Evolutionary conservation across 2,113 vertebrate genomes (phyloP), one percentile per base, ranked within the genome.

Genomic region (Chroicocephalus ridibundus): DNA sequence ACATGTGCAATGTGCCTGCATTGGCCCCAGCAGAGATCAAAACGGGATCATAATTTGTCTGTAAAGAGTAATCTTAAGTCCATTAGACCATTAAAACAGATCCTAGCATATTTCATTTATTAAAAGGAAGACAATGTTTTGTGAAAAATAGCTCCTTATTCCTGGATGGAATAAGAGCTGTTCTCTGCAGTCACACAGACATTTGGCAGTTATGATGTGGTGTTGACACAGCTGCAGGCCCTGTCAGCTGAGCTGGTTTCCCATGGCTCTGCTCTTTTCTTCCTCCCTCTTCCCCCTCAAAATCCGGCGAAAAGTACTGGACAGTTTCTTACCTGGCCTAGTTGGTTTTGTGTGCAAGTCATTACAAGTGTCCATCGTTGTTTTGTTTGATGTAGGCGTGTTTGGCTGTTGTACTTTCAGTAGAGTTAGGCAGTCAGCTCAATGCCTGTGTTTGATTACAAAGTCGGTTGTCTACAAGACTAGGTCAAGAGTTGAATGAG

Each of bases 141-240:
- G 36, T 86, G 78, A 92, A 95, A 93, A 95, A 95, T 87, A 92
- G 34, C 38, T 84, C 42, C 70, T 90, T 79, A 84, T 94, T 96
- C 91, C 93, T 93, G 82, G 40, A 42, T 57, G 94, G 80, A 72
- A 27, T 49, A 76, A 61, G 38, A 91, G 36, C 62, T 77, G 61
- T 40, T 94, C 66, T 83, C 65, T 38, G 62, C 69, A 85, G 81
- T 57, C 65, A 84, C 85, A 72, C 70, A 94, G 86, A 76, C 31
- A 58, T 95, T 96, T 65, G 52, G 81, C 51, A 82, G 66, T 55
- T 66, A 49, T 1, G 2, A 81, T 2, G 9, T 27, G 26, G 51
- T 92, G 86, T 93, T 97, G 95, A 97, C 84, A 96, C 94, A 97
- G 97, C 96, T 97, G 97, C 94, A 94, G 78, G 11, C 49, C n/a